These are phyloP conservation scores for Halcyon chelicuti DNA, from an alignment of 2,797 vertebrate genomes.

Conservation along the genomic window DNA sequence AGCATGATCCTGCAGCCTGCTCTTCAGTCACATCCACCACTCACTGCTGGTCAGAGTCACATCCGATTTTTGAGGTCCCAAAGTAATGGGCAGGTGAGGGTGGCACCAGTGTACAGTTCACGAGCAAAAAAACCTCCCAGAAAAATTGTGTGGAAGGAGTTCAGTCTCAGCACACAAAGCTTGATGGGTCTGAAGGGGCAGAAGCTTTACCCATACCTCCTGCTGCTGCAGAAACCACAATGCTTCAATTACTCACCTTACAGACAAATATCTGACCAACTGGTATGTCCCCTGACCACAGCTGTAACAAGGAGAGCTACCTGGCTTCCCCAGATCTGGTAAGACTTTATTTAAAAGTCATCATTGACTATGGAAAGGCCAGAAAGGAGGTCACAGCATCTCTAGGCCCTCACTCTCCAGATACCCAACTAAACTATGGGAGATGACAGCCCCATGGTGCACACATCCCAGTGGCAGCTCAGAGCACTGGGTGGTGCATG, in stretches of 20 bases:
- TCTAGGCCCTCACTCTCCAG: background rate
- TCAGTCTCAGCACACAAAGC: background rate
- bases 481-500: background rate
- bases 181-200: background rate
- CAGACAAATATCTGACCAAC: background rate
- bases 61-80: background rate
- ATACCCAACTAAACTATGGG: background rate
- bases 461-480: background rate
- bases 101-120: rapidly evolving
- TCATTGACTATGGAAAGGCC: background rate
- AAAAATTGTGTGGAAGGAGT: background rate
- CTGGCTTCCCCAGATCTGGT: background rate
- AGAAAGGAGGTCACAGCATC: background rate
- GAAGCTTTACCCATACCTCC: background rate
- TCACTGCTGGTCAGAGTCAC: background rate
- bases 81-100: background rate
- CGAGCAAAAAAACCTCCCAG: background rate
- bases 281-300: background rate
- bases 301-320: background rate
- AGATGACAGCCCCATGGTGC: background rate
- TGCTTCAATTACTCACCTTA: background rate
- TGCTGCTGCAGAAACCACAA: background rate
- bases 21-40: background rate
- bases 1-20: background rate
- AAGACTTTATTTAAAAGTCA: background rate